Base-by-base conservation (phyloP, 1,140 invertebrate genomes). In the Mya arenaria region DNA sequence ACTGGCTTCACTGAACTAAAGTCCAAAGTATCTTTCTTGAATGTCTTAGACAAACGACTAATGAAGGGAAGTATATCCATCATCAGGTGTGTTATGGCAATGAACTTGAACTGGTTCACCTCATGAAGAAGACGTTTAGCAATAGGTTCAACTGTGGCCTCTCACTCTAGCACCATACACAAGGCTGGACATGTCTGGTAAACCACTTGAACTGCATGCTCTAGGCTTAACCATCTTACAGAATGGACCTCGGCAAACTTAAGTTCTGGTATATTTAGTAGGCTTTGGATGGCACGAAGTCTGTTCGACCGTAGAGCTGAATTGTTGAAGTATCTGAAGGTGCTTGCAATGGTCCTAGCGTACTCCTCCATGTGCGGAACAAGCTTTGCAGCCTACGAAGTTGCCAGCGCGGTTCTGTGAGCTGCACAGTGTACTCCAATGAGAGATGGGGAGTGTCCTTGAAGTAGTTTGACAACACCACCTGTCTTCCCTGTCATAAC, bases 51-150 rank as follows among this genome's bases (percentile, higher is more conserved):
- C 8, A 32, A 52, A 52, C 48, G 17, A 52, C 19, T 25, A 10
- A 78, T 78, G 19, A 78, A 66, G 56, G 74, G 74, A 8, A 66
- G 30, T 23, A 78, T 44, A 36, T 78, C 62, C 74, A 78, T 78
- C 44, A 78, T 78, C 30, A 78, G 5, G 36, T 66, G 28, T 19
- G 74, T 78, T 19, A 44, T 19, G 15, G 74, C 41, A 55, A 78
- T 78, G 41, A 78, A 78, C 15, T 23, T 28, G 63, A 30, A 77
- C 60, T 77, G 60, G 41, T 17, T 48, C 28, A 78, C 74, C 36
- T 78, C 74, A 32, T 55, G 55, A 17, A 55, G 44, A 23, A 66
- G 44, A 25, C 74, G 39, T 13, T 56, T 66, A 25, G 74, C 74
- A 30, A 63, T 36, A 34, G 60, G 17, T 13, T 78, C 60, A 34